These are phyloP conservation scores for Lasius fuliginosus DNA, from an alignment of 2,888 invertebrate genomes.

Conservation along the genomic window DNA sequence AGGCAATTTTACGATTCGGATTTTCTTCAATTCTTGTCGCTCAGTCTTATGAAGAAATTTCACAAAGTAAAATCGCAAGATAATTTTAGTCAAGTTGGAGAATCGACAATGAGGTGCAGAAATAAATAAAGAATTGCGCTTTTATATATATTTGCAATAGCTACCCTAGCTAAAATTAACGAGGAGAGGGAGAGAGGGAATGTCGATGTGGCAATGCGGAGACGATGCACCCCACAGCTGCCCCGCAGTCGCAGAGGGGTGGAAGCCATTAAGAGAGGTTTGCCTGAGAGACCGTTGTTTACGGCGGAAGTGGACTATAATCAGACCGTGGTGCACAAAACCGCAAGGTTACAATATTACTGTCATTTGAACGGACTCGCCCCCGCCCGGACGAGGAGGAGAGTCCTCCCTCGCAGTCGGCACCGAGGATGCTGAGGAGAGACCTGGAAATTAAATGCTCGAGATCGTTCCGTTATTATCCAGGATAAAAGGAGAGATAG, in stretches of 20 bases:
- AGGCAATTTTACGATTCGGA: not conserved
- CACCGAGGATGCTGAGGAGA: constrained; percentile 39
- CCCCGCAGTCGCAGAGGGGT: constrained; percentile 71
- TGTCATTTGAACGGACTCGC: constrained; percentile 82
- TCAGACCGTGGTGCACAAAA: constrained; percentile 83
- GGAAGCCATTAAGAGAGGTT: constrained; percentile 80
- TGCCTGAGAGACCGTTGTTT: constrained; percentile 82
- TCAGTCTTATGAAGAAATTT: not conserved
- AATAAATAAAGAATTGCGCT: not conserved
- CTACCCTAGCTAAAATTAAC: constrained; percentile 31
- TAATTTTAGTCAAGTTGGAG: not conserved
- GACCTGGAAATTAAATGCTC: constrained; percentile 81
- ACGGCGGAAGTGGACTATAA: constrained; percentile 84
- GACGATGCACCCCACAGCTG: constrained; percentile 66
- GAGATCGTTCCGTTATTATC: constrained; percentile 79
- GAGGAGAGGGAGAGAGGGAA: not conserved
- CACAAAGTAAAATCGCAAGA: not conserved
- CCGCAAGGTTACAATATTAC: constrained; percentile 84
- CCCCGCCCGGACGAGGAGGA: constrained; percentile 57
- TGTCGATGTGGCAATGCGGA: constrained; percentile 40
- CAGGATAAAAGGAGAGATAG: constrained; percentile 49
- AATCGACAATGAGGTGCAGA: not conserved
- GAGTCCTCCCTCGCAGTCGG: constrained; percentile 77
- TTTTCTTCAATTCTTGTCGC: not conserved
- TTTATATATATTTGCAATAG: not conserved